Percentiles rank a stretch among this genome's conserved stretches.
phyloP scores from a whole-genome alignment of 2,113 vertebrate genomes.

The Silurus glanis region DNA sequence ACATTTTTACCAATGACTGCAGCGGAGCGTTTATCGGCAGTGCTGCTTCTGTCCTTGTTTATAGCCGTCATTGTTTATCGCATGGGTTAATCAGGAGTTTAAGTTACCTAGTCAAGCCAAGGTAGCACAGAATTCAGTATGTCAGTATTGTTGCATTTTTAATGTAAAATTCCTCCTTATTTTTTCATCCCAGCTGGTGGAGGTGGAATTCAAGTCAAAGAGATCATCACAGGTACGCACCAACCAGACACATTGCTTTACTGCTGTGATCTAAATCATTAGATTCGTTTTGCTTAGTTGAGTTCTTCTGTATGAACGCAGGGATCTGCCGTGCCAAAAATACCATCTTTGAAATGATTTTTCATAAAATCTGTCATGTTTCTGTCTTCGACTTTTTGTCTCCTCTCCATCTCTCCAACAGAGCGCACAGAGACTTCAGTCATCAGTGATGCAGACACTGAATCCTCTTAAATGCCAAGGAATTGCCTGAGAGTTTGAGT shows the following conservation, averaged over 20 bases:
- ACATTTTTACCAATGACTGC: background rate
- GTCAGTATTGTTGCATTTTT: background rate
- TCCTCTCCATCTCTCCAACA: constrained; percentile 19
- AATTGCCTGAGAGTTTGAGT: background rate
- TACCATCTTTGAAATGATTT: background rate
- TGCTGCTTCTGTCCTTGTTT: background rate
- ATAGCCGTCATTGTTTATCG: background rate
- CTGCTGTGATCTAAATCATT: background rate
- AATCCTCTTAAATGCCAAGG: constrained; percentile 35
- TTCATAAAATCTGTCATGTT: background rate
- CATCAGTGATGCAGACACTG: constrained; percentile 55
- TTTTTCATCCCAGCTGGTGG: constrained; percentile 40
- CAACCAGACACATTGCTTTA: background rate
- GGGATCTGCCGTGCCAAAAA: no score
- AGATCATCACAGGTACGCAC: constrained; percentile 54
- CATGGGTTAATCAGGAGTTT: background rate
- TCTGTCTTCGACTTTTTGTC: constrained; percentile 7
- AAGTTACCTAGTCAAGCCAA: background rate
- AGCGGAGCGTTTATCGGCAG: background rate
- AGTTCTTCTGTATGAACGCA: no score
- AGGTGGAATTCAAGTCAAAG: constrained; percentile 49
- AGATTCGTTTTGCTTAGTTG: background rate
- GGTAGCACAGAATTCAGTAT: background rate
- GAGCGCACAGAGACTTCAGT: constrained; percentile 55
- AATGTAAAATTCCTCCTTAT: background rate